A percentile compares a stretch with the other conserved stretches of the same genome.
Evolutionary conservation across 2,888 invertebrate genomes (phyloP).

Genomic region (Cryptocephalus moraei): DNA sequence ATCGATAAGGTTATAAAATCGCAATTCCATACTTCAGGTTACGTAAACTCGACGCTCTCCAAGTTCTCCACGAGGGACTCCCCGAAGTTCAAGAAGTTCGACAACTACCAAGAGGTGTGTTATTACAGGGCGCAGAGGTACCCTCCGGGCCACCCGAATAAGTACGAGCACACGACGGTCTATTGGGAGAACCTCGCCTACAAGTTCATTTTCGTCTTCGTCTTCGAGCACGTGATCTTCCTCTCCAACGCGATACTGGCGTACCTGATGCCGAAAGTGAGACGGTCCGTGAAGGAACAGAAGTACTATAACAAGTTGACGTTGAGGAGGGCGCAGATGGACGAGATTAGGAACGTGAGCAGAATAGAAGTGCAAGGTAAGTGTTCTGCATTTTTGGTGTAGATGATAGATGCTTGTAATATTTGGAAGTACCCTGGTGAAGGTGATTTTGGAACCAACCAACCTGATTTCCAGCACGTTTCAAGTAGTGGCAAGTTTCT

Average conservation of each 20-base stretch:
- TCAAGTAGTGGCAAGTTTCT: no score
- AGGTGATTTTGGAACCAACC: no score
- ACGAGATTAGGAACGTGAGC: no score
- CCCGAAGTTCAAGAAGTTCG: background rate
- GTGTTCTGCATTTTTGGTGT: no score
- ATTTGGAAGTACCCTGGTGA: no score
- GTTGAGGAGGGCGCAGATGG: no score
- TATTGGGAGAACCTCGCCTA: conserved; percentile 50
- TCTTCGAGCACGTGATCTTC: conserved; percentile 40
- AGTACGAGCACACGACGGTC: conserved; percentile 35
- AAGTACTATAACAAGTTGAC: background rate
- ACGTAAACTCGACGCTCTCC: conserved; percentile 20
- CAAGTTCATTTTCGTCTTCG: conserved; percentile 46
- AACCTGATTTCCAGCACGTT: no score
- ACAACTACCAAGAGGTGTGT: conserved; percentile 18
- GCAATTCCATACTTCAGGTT: conserved; percentile 12
- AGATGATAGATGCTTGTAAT: no score
- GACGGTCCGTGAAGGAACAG: background rate
- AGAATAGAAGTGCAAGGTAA: no score
- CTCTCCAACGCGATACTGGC: background rate
- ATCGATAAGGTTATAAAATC: no score
- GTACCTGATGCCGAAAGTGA: background rate
- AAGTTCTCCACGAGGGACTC: background rate
- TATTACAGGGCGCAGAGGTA: conserved; percentile 36
- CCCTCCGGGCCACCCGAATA: conserved; percentile 19